Evolutionary conservation across 2,888 invertebrate genomes (phyloP), one percentile per base, ranked within the genome.

Genomic region (Perizoma flavofasciatum): DNA sequence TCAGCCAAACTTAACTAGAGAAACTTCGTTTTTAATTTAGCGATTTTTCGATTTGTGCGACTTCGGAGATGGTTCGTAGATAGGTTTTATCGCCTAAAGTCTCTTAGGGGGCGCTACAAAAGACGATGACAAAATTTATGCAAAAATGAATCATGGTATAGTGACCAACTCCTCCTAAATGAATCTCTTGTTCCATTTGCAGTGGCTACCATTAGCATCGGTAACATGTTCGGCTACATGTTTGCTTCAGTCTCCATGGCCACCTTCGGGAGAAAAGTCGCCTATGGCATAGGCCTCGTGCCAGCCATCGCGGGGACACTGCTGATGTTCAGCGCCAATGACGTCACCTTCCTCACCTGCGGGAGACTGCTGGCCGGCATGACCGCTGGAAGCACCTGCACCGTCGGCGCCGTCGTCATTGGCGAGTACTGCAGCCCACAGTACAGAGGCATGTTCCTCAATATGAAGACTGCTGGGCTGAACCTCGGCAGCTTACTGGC

Each of bases 401-500:
- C 75, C 0, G 59, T 86, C 8, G 84, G 83, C 55, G 82, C 84
- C 0, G 74, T 88, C 0, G 74, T 82, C 1, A 81, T 88, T 0
- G 85, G 86, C 48, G 88, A 88, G 65, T 87, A 83, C 51, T 74
- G 78, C 0, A 73, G 77, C n/a, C 87, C 88, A 0, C 71, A 72
- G 22, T 72, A 82, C 48, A 73, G 88, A 63, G 86, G 85, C 33
- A 77, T 82, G 40, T 87, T 84, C 33, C 63, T 89, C 0, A 83
- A 83, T 53, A 57, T 87, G 0, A 88, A 86, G 59, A 83, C 83
- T 0, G 75, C 83, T 0, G 66, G 77, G 0, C 73, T 82, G 0
- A 79, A 79, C 34, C n/a, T 85, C 0, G 88, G 88, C 4, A 68
- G 73, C 4, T 75, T 77, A 62, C 4, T 75, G 0, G 69, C 78